These are phyloP conservation scores for Tetheella fluctuosa DNA, from an alignment of 2,888 invertebrate genomes.

Conservation along the genomic window DNA sequence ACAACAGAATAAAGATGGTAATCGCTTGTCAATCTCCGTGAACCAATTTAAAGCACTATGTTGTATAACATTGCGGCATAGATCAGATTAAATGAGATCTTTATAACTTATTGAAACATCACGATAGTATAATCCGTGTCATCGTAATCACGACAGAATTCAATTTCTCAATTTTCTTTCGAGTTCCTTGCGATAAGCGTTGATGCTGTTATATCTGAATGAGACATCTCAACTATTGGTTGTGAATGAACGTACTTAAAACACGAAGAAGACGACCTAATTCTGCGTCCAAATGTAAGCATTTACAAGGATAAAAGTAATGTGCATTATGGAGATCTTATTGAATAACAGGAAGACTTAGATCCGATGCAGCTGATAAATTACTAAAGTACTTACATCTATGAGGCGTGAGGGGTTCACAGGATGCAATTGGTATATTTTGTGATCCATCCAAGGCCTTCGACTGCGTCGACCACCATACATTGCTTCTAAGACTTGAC, in stretches of 20 bases:
- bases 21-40: constrained; percentile 26
- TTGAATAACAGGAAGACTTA: no score
- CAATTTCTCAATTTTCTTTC: constrained; percentile 38
- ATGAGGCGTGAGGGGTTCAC: no score
- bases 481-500: no score
- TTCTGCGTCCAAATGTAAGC: no score
- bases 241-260: constrained; percentile 13
- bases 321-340: no score
- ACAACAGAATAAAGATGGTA: constrained; percentile 25
- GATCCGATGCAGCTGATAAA: no score
- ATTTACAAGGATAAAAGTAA: no score
- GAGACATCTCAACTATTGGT: constrained; percentile 12
- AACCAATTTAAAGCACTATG: constrained; percentile 8
- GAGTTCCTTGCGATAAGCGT: constrained; percentile 18
- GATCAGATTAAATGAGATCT: constrained; percentile 20
- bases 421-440: no score
- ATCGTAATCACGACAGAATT: constrained; percentile 41
- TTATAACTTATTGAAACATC: constrained; percentile 30
- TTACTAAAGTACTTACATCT: no score
- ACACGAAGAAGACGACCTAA: not conserved
- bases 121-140: constrained; percentile 43
- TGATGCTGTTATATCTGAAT: constrained; percentile 20
- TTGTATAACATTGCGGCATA: constrained; percentile 14
- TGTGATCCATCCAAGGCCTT: no score
- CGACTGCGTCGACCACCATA: no score